Base-by-base conservation (phyloP, 2,888 invertebrate species). In the Rotaria sp. region DNA sequence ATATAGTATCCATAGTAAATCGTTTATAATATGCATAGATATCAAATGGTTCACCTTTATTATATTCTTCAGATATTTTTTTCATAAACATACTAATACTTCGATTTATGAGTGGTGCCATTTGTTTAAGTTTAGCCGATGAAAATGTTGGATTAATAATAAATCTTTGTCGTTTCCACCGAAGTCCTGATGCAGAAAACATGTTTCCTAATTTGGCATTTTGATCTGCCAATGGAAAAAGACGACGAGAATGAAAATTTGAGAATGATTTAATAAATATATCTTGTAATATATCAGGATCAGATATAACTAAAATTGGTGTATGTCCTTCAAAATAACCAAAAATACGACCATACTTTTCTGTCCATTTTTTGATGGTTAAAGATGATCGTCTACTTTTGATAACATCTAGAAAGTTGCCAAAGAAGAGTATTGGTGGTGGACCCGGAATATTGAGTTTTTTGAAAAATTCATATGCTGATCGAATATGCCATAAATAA, bases 121-220 rank as follows among this genome's bases (percentile, higher is more conserved):
- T 90, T 89, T 90, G 89, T 88, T 92, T 91, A 89, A 93, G 90
- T 89, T 92, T 93, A 55, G 90, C 88, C 13, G 91, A 89, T 21
- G 92, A 91, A 88, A 93, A 93, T 3, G 91, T 91, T 1, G 93
- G 92, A 75, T 91, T 91, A 15, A 92, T 89, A 11, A 92, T 89
- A 21, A 90, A 89, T 48, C 93, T 89, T 24, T 93, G 90, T n/a
- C 92, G 89, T 88, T 93, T 92, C 93, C 93, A 93, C 38, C 92
- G 89, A 35, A 67, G 3, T 5, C 67, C 67, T 0, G 30, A 11
- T 18, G 67, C 67, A 35, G 4, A 1, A 35, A 67, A 30, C 15
- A 67, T 35, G 15, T 35, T 13, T 0, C 35, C 67, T 13, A 4
- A 2, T 45, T 45, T 45, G 10, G 45, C 13, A 45, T 4, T 45